These are phyloP conservation scores for Apostichopus japonicus DNA, from an alignment of 35 echinoderm and acorn worm species.

Conservation along the genomic window DNA sequence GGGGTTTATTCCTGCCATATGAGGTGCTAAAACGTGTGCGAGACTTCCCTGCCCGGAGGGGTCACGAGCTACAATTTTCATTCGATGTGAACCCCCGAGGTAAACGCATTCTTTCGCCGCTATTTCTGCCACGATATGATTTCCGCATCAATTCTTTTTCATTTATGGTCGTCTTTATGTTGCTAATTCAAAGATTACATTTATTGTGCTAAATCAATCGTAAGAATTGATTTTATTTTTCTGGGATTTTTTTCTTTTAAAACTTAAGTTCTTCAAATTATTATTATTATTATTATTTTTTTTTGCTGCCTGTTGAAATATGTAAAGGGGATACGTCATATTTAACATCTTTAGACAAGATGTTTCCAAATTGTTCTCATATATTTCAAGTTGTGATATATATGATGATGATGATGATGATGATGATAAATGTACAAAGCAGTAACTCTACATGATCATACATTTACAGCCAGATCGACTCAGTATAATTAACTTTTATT, in stretches of 20 bases:
- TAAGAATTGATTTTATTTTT: not conserved
- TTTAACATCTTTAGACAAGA: not conserved
- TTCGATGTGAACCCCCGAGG: not conserved
- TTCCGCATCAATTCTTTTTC: slow-evolving; percentile 42
- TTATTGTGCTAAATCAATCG: not conserved
- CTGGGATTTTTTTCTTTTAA: too few relatives aligned
- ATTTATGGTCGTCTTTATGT: slow-evolving; percentile 6
- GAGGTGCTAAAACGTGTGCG: slow-evolving; percentile 37
- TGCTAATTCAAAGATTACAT: not conserved
- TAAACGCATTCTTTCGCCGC: slow-evolving; percentile 6
- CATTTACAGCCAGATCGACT: too few relatives aligned
- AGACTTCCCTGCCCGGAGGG: slow-evolving; percentile 44
- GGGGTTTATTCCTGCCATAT: slow-evolving; percentile 9
- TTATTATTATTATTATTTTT: too few relatives aligned
- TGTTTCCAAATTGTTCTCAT: too few relatives aligned
- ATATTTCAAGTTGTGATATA: too few relatives aligned
- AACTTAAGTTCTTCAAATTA: too few relatives aligned
- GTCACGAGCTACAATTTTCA: not conserved
- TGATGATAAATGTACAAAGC: too few relatives aligned
- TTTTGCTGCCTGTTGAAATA: not conserved
- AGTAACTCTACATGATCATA: too few relatives aligned
- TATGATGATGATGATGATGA: too few relatives aligned
- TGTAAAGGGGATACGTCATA: not conserved
- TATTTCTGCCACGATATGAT: slow-evolving; percentile 4
- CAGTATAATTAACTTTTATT: too few relatives aligned